Percentiles rank a stretch among this genome's conserved stretches.
phyloP scores from a whole-genome alignment of 1,140 invertebrate species.

The Drosophila oshimai region DNA sequence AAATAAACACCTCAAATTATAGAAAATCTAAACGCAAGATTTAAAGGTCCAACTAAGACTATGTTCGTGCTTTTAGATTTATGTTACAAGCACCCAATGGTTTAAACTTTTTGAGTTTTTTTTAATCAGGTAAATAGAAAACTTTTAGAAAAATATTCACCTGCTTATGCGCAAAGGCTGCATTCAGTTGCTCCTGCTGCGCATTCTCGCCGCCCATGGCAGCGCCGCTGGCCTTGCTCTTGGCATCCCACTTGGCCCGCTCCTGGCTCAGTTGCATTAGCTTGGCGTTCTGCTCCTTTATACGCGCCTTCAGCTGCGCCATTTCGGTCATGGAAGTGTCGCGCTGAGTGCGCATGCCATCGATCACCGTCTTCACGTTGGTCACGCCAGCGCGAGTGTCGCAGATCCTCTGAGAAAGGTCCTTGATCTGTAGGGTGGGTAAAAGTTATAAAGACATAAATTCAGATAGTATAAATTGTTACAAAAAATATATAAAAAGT shows the following conservation, averaged over 20 bases:
- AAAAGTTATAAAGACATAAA: not conserved
- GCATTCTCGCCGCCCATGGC: slow-evolving; percentile 37
- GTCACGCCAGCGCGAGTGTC: slow-evolving; percentile 95
- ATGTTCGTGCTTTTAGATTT: too few relatives aligned
- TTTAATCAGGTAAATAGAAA: too few relatives aligned
- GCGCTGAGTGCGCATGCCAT: slow-evolving; percentile 95
- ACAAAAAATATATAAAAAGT: not conserved
- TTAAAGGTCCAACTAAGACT: too few relatives aligned
- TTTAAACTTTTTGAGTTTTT: too few relatives aligned
- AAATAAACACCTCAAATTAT: too few relatives aligned
- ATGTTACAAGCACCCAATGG: too few relatives aligned
- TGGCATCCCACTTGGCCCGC: slow-evolving; percentile 91
- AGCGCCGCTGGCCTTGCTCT: slow-evolving; percentile 82
- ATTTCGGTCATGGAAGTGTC: slow-evolving; percentile 96
- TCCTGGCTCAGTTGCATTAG: slow-evolving; percentile 92
- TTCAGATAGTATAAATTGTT: not conserved
- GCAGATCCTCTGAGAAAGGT: slow-evolving; percentile 93
- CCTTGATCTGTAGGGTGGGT: slow-evolving; percentile 84
- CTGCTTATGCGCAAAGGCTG: slow-evolving; percentile 81
- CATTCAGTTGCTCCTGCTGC: slow-evolving; percentile 75
- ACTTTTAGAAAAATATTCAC: too few relatives aligned
- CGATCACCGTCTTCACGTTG: slow-evolving; percentile 96
- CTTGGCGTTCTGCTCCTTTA: slow-evolving; percentile 93
- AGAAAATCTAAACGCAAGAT: too few relatives aligned
- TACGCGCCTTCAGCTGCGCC: slow-evolving; percentile 91